Percentiles rank a stretch among this genome's conserved stretches.
phyloP scores from a whole-genome alignment of 2,888 invertebrate species.

The Hofmannophila pseudospretella region DNA sequence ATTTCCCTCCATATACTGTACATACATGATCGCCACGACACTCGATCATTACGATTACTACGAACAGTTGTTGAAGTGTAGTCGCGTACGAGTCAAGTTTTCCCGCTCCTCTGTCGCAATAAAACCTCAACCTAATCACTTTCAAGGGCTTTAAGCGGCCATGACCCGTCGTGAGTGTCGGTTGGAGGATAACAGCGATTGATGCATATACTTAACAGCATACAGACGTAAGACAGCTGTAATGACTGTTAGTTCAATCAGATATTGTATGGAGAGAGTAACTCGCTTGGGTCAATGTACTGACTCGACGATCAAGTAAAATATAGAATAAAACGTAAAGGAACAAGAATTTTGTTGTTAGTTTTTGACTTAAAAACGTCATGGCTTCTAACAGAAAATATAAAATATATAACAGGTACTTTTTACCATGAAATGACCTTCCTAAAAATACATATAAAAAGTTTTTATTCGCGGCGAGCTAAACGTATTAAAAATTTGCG shows the following conservation, averaged over 20 bases:
- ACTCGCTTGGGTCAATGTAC: neutral
- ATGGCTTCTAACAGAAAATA: too few species aligned
- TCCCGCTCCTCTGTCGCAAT: conserved; percentile 52
- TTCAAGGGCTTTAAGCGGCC: conserved; percentile 77
- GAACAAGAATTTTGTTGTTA: too few species aligned
- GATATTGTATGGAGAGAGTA: conserved; percentile 4
- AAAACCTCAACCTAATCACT: conserved; percentile 55
- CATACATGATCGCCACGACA: too few species aligned
- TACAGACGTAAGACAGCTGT: conserved; percentile 11
- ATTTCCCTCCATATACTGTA: too few species aligned
- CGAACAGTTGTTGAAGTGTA: too few species aligned
- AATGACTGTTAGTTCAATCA: conserved; percentile 36
- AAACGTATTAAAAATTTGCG: conserved; percentile 4
- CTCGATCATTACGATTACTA: too few species aligned
- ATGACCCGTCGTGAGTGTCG: conserved; percentile 62
- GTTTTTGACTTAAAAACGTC: too few species aligned
- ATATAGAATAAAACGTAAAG: too few species aligned
- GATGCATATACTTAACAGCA: conserved; percentile 37
- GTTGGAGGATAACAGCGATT: conserved; percentile 31
- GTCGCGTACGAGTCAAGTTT: conserved; percentile 20
- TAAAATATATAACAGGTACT: too few species aligned
- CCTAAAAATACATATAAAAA: neutral
- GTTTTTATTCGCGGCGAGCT: neutral
- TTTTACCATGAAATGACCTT: conserved; percentile 1
- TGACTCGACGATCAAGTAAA: too few species aligned